Evolutionary conservation across 1,140 invertebrate species (phyloP).

Genomic region (Elymnias hypermnestra): DNA sequence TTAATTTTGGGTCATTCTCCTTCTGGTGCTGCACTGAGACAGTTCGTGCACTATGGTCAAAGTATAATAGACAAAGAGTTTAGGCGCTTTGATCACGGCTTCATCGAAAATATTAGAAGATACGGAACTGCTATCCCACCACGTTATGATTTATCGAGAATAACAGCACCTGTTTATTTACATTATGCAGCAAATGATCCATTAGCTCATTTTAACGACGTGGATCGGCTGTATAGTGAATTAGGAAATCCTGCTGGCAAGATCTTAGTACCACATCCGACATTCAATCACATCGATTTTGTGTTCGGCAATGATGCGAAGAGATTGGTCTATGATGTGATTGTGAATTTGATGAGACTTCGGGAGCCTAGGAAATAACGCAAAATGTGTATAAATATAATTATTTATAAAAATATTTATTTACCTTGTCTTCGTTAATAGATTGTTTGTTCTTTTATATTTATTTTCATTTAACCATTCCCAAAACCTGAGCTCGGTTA

Average conservation of each 20-base stretch:
- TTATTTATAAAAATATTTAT: too few relatives aligned
- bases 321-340: slow-evolving; percentile 61
- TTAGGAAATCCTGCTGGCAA: slow-evolving; percentile 66
- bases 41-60: slow-evolving; percentile 84
- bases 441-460: too few relatives aligned
- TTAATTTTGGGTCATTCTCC: slow-evolving; percentile 86
- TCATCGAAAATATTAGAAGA: slow-evolving; percentile 45
- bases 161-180: slow-evolving; percentile 79
- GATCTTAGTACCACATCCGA: slow-evolving; percentile 47
- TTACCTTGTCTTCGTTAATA: too few relatives aligned
- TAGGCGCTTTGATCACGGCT: slow-evolving; percentile 69
- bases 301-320: slow-evolving; percentile 74
- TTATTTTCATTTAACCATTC: too few relatives aligned
- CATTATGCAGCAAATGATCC: slow-evolving; percentile 81
- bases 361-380: too few relatives aligned
- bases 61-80: slow-evolving; percentile 68
- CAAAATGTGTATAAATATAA: too few relatives aligned
- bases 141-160: slow-evolving; percentile 77
- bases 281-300: slow-evolving; percentile 79
- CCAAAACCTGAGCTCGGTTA: too few relatives aligned
- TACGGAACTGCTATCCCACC: slow-evolving; percentile 77
- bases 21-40: slow-evolving; percentile 85
- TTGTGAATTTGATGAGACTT: too few relatives aligned
- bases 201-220: slow-evolving; percentile 74
- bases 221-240: slow-evolving; percentile 47